Conservation (phyloP, 2,797 vertebrate species). For the Ptychadena robeensis region DNA sequence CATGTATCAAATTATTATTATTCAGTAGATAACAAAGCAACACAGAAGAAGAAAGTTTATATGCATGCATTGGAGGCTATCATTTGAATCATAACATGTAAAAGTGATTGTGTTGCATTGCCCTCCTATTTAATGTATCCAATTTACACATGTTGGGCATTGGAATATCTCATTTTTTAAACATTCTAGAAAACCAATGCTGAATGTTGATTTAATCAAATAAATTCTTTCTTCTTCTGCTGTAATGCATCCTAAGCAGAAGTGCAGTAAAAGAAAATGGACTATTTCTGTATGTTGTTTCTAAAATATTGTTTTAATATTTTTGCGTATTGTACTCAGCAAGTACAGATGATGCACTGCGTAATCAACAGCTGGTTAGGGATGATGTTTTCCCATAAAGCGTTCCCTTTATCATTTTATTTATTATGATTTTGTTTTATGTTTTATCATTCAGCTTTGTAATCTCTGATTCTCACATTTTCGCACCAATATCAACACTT, state of each 20-base stretch:
- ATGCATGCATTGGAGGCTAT: no score
- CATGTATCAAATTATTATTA: no score
- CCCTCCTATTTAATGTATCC: no score
- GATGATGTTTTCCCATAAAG: background rate
- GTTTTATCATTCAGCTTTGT: constrained; percentile 34
- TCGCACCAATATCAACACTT: constrained; percentile 41
- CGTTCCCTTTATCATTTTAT: constrained; percentile 7
- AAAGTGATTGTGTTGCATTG: no score
- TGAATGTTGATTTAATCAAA: background rate
- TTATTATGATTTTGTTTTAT: constrained; percentile 12
- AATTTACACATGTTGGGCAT: no score
- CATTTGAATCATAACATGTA: no score
- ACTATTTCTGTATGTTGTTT: constrained; percentile 5
- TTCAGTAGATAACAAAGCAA: no score
- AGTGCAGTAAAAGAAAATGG: background rate
- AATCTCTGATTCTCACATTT: constrained; percentile 35
- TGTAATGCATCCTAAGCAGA: background rate
- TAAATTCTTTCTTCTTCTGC: background rate
- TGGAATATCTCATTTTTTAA: no score
- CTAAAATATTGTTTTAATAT: constrained; percentile 30
- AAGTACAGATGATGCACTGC: constrained; percentile 3
- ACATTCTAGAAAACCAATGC: no score
- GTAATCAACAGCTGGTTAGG: constrained; percentile 6
- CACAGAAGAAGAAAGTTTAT: no score
- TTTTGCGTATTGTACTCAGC: background rate